Evolutionary conservation across 2,888 invertebrate genomes (phyloP), one percentile per base, ranked within the genome.

Genomic region (Endomychus coccineus): DNA sequence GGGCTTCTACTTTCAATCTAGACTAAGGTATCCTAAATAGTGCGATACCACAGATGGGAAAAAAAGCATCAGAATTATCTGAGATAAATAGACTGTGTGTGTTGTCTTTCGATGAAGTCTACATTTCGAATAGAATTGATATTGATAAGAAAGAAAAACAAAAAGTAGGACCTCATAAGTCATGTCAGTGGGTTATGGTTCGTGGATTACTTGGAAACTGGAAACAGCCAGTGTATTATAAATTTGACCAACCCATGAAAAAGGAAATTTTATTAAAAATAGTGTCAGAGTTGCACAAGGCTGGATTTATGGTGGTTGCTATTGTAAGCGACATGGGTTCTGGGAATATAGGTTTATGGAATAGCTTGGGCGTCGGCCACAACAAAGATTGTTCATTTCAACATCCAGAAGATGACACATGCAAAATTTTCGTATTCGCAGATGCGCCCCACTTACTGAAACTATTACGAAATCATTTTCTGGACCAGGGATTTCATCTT

Each of bases 31-130:
- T 42, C 5, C 27, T 42, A 12, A 29, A 24, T 4, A 36, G 15
- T 21, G 42, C 36, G 12, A 11, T 40, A 6, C 24, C 12, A n/a
- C 11, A 36, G 27, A 35, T 35, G 30, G 31, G 31, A 14, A 13
- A 24, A 6, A 41, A 39, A 23, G 12, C 19, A 16, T 4, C 6
- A 34, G 17, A 33, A 13, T 29, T 34, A 5, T 34, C n/a, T 16
- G 17, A 17, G n/a, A 10, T 19, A 9, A 27, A 40, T 7, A 23
- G 40, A 10, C 12, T 40, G 7, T 19, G 21, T 17, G 44, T 44
- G 11, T 13, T 52, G 10, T 36, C 42, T 9, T 54, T 51, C 38
- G 50, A 52, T 39, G 48, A 51, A 48, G 37, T 51, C 9, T 47
- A 51, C 40, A 15, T 54, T 10, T 45, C 49, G 0, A 43, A 44